phyloP scores from a whole-genome alignment of 2,113 vertebrate species.

The Calonectris borealis region DNA sequence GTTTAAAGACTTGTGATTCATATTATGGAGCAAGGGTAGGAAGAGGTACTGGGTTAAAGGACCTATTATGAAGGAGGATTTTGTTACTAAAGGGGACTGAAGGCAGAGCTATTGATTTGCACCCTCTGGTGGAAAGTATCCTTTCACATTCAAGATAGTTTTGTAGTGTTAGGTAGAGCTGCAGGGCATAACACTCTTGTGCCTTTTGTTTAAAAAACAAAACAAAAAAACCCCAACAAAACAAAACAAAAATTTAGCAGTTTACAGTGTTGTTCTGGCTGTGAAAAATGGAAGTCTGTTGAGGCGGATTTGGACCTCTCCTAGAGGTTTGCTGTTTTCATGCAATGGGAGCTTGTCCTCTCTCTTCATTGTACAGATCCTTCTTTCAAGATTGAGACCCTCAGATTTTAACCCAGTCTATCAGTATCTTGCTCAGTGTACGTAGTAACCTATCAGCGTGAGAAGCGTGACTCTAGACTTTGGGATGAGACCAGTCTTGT shows the following conservation, averaged over 20 bases:
- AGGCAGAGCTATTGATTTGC: not conserved
- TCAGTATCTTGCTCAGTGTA: not conserved
- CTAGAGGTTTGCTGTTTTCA: not conserved
- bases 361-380: not conserved
- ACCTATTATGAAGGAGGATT: not conserved
- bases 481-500: not conserved
- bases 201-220: not conserved
- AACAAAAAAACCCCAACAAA: not conserved
- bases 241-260: not conserved
- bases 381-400: not conserved
- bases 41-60: not conserved
- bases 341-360: not conserved
- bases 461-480: not conserved
- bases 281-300: not conserved
- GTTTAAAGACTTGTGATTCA: not conserved
- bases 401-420: not conserved
- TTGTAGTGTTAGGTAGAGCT: not conserved
- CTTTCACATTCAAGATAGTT: not conserved
- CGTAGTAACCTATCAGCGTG: not conserved
- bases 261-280: not conserved
- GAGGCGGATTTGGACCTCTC: not conserved
- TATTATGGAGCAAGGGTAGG: not conserved
- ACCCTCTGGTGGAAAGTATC: not conserved
- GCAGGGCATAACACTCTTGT: not conserved
- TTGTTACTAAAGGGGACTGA: not conserved